Evolutionary conservation across 1,140 invertebrate genomes (phyloP).

Genomic region (Scylla paramamosain): DNA sequence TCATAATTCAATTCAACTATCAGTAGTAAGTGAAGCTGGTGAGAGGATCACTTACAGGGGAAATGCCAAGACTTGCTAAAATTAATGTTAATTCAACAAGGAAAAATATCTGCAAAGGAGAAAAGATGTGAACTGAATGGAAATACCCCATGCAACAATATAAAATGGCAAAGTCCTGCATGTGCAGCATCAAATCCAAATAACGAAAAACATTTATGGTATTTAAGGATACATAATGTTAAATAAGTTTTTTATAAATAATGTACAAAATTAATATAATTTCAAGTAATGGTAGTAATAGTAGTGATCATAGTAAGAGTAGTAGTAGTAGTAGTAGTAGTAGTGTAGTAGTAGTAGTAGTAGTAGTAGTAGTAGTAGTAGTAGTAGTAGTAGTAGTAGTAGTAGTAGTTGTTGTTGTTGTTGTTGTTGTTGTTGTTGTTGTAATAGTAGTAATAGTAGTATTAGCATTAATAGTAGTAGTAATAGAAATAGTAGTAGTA

Average conservation of each 20-base stretch:
- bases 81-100: too few species aligned
- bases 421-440: not conserved
- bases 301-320: not conserved
- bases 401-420: not conserved
- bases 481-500: not conserved
- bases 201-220: slow-evolving; percentile 60
- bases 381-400: not conserved
- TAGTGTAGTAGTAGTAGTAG: not conserved
- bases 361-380: slow-evolving; percentile 23
- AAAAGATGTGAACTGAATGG: not conserved
- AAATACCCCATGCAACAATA: slow-evolving; percentile 62
- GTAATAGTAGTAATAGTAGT: not conserved
- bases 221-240: slow-evolving; percentile 41
- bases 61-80: too few species aligned
- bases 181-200: too few species aligned
- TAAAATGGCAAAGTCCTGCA: slow-evolving; percentile 48
- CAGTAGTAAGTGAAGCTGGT: too few species aligned
- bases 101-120: not conserved
- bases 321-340: slow-evolving; percentile 22
- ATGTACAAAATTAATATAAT: not conserved
- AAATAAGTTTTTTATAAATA: slow-evolving; percentile 5
- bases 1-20: not conserved
- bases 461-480: not conserved
- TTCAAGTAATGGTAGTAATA: not conserved
- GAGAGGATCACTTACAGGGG: too few species aligned